These are phyloP conservation scores for Diarsia brunnea DNA, from an alignment of 2,888 invertebrate species.

Conservation along the genomic window DNA sequence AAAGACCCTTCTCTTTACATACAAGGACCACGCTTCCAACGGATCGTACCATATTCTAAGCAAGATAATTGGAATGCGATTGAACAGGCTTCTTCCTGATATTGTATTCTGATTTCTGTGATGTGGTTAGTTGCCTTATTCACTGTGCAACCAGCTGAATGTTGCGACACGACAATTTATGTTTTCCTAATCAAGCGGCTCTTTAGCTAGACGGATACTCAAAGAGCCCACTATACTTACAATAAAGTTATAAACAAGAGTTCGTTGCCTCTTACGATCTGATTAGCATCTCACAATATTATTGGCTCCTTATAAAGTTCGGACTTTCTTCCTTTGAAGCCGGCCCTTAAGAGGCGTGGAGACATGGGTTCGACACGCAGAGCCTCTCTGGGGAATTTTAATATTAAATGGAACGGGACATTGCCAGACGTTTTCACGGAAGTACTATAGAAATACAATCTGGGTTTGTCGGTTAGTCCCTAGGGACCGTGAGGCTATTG, in stretches of 20 bases:
- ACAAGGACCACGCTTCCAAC: slow-evolving; percentile 45
- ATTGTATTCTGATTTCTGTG: slow-evolving; percentile 64
- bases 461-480: slow-evolving; percentile 24
- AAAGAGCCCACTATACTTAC: slow-evolving; percentile 30
- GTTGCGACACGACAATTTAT: slow-evolving; percentile 51
- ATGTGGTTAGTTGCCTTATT: slow-evolving; percentile 60
- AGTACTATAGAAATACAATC: slow-evolving; percentile 27
- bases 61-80: slow-evolving; percentile 60
- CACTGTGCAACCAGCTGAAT: slow-evolving; percentile 43
- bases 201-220: slow-evolving; percentile 42
- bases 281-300: slow-evolving; percentile 49
- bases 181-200: slow-evolving; percentile 60
- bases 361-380: slow-evolving; percentile 51
- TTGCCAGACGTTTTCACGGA: slow-evolving; percentile 19
- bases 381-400: slow-evolving; percentile 45
- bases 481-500: slow-evolving; percentile 30
- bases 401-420: slow-evolving; percentile 44
- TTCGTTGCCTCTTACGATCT: slow-evolving; percentile 52
- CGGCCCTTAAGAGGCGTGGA: slow-evolving; percentile 9
- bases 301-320: slow-evolving; percentile 33
- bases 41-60: slow-evolving; percentile 49
- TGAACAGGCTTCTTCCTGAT: slow-evolving; percentile 60
- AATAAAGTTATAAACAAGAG: slow-evolving; percentile 42
- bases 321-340: slow-evolving; percentile 28
- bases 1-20: slow-evolving; percentile 54